Base-by-base conservation (phyloP, 2,888 invertebrate species). In the Lepidocyrtoides sp. region DNA sequence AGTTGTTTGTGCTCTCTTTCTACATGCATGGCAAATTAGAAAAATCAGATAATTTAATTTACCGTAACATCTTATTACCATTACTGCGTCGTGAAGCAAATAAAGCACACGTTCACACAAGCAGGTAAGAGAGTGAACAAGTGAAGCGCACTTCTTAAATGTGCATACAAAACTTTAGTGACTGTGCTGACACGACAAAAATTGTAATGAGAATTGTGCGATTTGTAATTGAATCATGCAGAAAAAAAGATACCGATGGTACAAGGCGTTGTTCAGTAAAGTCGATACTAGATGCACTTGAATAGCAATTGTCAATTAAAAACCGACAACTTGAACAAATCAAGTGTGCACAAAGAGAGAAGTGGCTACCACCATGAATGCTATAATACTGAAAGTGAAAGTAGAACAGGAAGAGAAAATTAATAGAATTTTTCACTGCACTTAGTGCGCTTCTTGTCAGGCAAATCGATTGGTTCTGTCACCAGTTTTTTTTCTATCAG, bases 261-360 rank as follows among this genome's bases (percentile, higher is more conserved):
- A 36, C 1, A 14, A 69, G 10, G 17, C 8, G 5, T 57, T 57
- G 29, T 36, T 57, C 54, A 17, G 54, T 32, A n/a, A 12, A 1
- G n/a, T n/a, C n/a, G n/a, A n/a, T n/a, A n/a, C n/a, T 14, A 12
- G n/a, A 5, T 79, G 10, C 79, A 57, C 79, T 79, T 79, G 57
- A 79, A 57, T 57, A 79, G 79, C 79, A 79, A 79, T 48, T 54
- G 54, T 29, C 32, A 79, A 79, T 79, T 79, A 72, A 48, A 48
- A 48, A 23, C 23, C 36, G 54, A 10, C 79, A 54, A 57, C 29
- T n/a, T n/a, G 23, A 23, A 23, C 26, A 29, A 29, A 63, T 14
- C 14, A 29, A 14, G 4, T 12, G 14, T 12, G 4, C 26, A 29
- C 14, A 29, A 0, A 57, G 5, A 57, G 23, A 23, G n/a, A n/a